A percentile compares a stretch with the other conserved stretches of the same genome.
Conservation (phyloP, 2,797 vertebrate species). For the Oryzias sinensis region DNA sequence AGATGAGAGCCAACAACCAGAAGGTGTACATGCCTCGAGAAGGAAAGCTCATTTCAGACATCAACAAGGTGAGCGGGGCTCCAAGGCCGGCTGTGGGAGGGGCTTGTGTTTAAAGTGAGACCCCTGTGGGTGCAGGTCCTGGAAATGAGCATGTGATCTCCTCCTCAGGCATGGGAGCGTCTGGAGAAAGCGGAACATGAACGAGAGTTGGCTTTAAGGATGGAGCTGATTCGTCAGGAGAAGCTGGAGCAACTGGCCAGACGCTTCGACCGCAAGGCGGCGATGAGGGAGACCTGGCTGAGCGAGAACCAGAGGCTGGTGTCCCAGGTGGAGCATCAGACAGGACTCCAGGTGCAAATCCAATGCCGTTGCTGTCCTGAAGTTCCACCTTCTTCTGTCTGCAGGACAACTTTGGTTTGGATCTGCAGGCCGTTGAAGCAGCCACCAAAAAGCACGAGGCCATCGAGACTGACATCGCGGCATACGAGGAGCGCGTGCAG, state of each 20-base stretch:
- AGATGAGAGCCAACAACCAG: conserved; percentile 97
- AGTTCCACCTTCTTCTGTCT: neutral
- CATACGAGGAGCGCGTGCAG: conserved; percentile 86
- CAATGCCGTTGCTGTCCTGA: neutral
- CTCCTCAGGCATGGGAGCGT: conserved; percentile 88
- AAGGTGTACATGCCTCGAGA: conserved; percentile 95
- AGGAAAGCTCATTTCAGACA: conserved; percentile 95
- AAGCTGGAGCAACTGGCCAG: conserved; percentile 95
- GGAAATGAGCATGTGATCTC: neutral
- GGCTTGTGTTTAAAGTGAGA: neutral
- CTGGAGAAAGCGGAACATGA: conserved; percentile 98
- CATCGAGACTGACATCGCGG: conserved; percentile 90
- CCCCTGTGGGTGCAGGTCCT: neutral
- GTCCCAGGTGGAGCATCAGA: conserved; percentile 81
- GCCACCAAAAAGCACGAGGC: conserved; percentile 93
- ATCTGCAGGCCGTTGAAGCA: conserved; percentile 90
- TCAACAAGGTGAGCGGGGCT: conserved; percentile 84
- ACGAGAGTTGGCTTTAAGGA: conserved; percentile 91
- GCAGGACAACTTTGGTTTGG: conserved; percentile 92
- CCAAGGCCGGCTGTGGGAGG: neutral
- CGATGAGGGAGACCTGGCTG: conserved; percentile 96
- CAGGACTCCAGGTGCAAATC: neutral
- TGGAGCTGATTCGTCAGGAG: conserved; percentile 94
- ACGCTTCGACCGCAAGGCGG: conserved; percentile 93
- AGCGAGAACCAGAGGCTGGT: conserved; percentile 94